Evolutionary conservation across 2,797 vertebrate genomes (phyloP).

Genomic region (Heteromormyrus szaboi): DNA sequence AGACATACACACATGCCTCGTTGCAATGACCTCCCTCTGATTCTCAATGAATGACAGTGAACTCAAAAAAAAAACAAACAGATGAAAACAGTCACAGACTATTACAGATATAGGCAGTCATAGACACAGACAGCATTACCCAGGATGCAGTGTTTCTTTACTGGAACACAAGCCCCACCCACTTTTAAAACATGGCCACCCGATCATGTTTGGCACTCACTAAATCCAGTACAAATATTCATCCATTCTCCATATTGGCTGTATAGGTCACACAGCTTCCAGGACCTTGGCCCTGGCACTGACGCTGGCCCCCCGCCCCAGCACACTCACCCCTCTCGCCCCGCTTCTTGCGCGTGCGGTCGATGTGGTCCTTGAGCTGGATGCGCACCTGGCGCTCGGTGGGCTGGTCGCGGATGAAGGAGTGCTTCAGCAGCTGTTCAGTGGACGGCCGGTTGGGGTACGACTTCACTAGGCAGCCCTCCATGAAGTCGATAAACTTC

Average conservation of each 20-base stretch:
- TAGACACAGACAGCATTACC: background rate
- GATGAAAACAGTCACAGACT: background rate
- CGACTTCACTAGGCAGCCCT: slow-evolving; percentile 71
- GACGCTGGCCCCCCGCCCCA: background rate
- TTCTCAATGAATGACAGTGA: background rate
- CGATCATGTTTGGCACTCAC: background rate
- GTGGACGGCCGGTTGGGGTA: slow-evolving; percentile 67
- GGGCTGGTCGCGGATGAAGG: slow-evolving; percentile 73
- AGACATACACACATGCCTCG: background rate
- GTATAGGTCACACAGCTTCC: background rate
- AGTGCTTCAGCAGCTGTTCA: slow-evolving; percentile 68
- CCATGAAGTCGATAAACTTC: slow-evolving; percentile 73
- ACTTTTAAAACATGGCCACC: background rate
- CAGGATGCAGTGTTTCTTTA: background rate
- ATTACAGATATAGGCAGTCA: background rate
- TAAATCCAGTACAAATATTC: background rate
- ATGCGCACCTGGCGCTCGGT: slow-evolving; percentile 73
- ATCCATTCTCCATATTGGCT: background rate
- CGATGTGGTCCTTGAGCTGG: slow-evolving; percentile 74
- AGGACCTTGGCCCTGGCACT: background rate
- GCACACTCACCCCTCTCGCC: slow-evolving; percentile 65
- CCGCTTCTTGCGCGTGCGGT: slow-evolving; percentile 69
- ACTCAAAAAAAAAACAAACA: background rate
- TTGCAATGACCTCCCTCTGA: background rate
- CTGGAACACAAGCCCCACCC: background rate